Evolutionary conservation across 2,797 vertebrate genomes (phyloP).

Genomic region (Orientallactaga sibirica): DNA sequence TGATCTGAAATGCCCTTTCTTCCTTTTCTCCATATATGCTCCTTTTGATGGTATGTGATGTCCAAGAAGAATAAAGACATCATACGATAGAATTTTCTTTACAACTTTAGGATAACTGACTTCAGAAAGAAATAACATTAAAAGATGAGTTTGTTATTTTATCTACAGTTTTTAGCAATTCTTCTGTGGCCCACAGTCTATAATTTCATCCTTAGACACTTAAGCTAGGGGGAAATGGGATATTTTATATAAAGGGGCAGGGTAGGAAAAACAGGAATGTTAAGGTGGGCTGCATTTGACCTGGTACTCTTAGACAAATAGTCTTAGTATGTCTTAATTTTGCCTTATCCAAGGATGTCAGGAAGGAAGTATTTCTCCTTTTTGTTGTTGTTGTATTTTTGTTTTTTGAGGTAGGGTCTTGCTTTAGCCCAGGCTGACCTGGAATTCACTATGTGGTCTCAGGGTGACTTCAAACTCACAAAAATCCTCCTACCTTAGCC

Average conservation of each 20-base stretch:
- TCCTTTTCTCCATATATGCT: slow-evolving; percentile 33
- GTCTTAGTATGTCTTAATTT: slow-evolving; percentile 50
- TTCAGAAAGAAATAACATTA: slow-evolving; percentile 2
- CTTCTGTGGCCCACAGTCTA: background rate
- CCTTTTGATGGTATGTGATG: slow-evolving; percentile 12
- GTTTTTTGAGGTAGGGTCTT: too few species aligned
- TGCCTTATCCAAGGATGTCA: background rate
- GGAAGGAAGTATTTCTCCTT: background rate
- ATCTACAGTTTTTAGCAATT: background rate
- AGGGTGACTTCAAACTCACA: too few species aligned
- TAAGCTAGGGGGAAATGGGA: background rate
- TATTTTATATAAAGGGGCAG: background rate
- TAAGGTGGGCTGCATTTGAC: background rate
- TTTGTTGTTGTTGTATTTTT: too few species aligned
- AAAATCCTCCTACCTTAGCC: too few species aligned
- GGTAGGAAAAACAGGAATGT: background rate
- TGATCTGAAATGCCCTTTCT: slow-evolving; percentile 26
- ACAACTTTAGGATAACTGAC: slow-evolving; percentile 41
- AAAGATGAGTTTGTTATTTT: slow-evolving; percentile 33
- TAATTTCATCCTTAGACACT: slow-evolving; percentile 39
- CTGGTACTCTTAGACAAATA: slow-evolving; percentile 17
- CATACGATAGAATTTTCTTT: slow-evolving; percentile 33
- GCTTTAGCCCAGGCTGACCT: too few species aligned
- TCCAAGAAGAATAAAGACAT: background rate
- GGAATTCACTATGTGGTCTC: too few species aligned